Base-by-base conservation (phyloP, 1,140 invertebrate genomes). In the Drosophila tsacasi region DNA sequence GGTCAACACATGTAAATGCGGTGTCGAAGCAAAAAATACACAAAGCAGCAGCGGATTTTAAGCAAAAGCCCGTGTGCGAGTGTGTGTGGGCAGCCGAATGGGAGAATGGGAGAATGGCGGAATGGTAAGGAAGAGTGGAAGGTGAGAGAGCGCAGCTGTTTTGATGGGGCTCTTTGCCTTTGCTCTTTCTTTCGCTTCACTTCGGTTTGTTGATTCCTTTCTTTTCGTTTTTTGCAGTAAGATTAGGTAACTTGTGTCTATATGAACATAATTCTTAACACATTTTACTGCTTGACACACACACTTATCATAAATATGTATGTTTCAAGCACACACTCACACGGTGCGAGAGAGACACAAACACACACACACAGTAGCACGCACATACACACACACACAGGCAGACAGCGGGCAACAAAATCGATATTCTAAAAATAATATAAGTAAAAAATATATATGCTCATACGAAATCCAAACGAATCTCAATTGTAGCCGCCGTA, bases 351-450 rank as follows among this genome's bases (percentile, higher is more conserved):
- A 72, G 68, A 72, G 68, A 69, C 61, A 68, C 66, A 68, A 65
- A 49, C 61, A 68, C 42, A 61, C 39, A 39, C 59, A 68, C 42
- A 61, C 39, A 40, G 54, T 76, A 61, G 71, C 68, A 32, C 67
- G 35, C 27, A 55, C 37, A 66, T 23, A 75, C 30, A 58, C 37
- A 66, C 68, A 61, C 61, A 47, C 59, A 61, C 47, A 55, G 60
- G 49, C 54, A 73, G 58, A 61, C 61, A 77, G 79, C 76, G 79
- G 76, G 66, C 79, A 79, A 90, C 85, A 90, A 90, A 90, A 90
- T 90, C 85, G 86, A 90, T 90, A 90, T 90, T 90, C 85, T 90
- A 90, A 90, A 90, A 90, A 90, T 90, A 90, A 90, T 90, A 90
- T 90, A 89, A 79, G 83, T 89, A 89, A 89, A 90, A 84, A 83